Conservation (phyloP, 2,797 vertebrate genomes). For the Diplodus puntazzo region DNA sequence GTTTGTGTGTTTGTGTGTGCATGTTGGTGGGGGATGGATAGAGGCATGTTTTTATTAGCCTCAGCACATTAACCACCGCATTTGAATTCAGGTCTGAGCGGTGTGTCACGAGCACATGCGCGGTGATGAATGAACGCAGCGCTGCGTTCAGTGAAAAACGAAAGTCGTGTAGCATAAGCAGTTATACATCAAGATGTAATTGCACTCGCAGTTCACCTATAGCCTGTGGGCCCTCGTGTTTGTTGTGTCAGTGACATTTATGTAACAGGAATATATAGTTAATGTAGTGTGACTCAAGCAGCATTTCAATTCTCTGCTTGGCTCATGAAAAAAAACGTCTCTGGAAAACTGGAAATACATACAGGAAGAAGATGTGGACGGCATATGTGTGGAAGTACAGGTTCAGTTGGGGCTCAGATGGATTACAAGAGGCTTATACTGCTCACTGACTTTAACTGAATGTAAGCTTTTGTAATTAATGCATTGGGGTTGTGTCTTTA, state of each 20-base stretch:
- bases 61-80: slow-evolving; percentile 36
- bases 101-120: slow-evolving; percentile 12
- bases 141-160: slow-evolving; percentile 27
- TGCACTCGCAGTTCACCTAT: slow-evolving; percentile 63
- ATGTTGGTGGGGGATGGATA: neutral
- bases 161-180: slow-evolving; percentile 32
- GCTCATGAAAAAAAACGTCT: slow-evolving; percentile 46
- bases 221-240: slow-evolving; percentile 56
- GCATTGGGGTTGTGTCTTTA: slow-evolving; percentile 33
- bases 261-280: slow-evolving; percentile 51
- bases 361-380: slow-evolving; percentile 4
- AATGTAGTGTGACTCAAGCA: slow-evolving; percentile 68
- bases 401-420: slow-evolving; percentile 33
- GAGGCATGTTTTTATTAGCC: neutral
- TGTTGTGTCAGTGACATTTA: slow-evolving; percentile 75
- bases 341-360: slow-evolving; percentile 47
- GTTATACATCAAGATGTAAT: slow-evolving; percentile 63
- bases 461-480: slow-evolving; percentile 50
- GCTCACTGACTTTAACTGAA: slow-evolving; percentile 51
- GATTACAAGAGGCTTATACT: slow-evolving; percentile 58
- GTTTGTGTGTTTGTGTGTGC: neutral
- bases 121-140: slow-evolving; percentile 35
- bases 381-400: slow-evolving; percentile 4
- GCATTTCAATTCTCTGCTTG: slow-evolving; percentile 57
- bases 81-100: slow-evolving; percentile 29